Conservation (phyloP, 2,888 invertebrate genomes). For the Nomada ferruginata region DNA sequence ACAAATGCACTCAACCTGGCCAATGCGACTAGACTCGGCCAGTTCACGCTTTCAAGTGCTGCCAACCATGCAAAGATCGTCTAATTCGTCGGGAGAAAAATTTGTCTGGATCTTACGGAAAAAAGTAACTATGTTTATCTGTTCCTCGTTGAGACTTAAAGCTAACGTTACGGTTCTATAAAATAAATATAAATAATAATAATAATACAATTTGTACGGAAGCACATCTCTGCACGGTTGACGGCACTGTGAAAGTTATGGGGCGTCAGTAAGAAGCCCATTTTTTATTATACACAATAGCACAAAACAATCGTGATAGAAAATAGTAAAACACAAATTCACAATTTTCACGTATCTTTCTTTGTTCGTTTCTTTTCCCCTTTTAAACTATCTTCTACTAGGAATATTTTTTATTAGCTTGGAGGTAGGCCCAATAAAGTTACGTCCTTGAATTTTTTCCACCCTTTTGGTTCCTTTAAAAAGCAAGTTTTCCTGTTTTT, state of each 20-base stretch:
- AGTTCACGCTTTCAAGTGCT: constrained; percentile 22
- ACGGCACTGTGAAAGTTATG: constrained; percentile 12
- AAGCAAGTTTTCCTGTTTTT: neutral
- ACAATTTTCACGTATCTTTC: neutral
- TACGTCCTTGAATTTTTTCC: constrained; percentile 14
- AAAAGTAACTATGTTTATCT: neutral
- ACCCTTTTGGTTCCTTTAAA: neutral
- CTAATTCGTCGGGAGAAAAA: neutral
- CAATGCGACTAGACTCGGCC: constrained; percentile 54
- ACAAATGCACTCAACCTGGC: constrained; percentile 33
- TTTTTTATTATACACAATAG: constrained; percentile 36
- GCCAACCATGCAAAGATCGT: constrained; percentile 32
- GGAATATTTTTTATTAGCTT: constrained; percentile 31
- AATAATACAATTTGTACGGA: constrained; percentile 12
- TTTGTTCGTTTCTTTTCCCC: neutral
- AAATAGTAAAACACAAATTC: constrained; percentile 46
- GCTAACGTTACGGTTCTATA: neutral
- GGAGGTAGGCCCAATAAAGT: constrained; percentile 46
- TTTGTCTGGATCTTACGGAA: neutral
- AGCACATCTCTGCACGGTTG: constrained; percentile 28
- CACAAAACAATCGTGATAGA: constrained; percentile 50
- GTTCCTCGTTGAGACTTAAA: constrained; percentile 4
- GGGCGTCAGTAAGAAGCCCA: constrained; percentile 15
- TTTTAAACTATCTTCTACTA: constrained; percentile 50
- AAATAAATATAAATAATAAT: constrained; percentile 26